Conservation (phyloP, 1,140 invertebrate species). For the Drosophila hydei region DNA sequence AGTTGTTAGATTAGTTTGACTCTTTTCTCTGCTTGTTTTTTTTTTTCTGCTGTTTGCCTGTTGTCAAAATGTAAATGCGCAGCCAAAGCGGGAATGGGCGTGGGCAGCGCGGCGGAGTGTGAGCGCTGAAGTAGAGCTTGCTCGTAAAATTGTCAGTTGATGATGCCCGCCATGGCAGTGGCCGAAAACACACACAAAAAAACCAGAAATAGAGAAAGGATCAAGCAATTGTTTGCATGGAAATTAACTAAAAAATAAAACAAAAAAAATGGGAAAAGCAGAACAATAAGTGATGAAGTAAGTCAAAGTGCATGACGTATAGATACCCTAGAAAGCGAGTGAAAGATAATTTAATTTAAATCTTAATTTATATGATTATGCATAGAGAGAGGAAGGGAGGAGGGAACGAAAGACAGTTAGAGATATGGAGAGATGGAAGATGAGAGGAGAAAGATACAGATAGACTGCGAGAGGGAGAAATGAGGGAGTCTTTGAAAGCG, state of each 20-base stretch:
- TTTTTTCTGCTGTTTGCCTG: slow-evolving; percentile 35
- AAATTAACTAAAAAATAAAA: slow-evolving; percentile 57
- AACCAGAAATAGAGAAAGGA: not conserved
- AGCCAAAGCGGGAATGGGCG: slow-evolving; percentile 16
- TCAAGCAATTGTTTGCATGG: slow-evolving; percentile 70
- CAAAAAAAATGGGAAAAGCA: not conserved
- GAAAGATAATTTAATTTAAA: too few species aligned
- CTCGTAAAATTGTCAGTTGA: slow-evolving; percentile 70
- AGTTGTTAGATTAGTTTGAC: slow-evolving; percentile 82
- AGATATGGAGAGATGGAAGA: too few species aligned
- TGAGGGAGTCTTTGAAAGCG: too few species aligned
- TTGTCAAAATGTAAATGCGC: slow-evolving; percentile 76
- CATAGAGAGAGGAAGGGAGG: too few species aligned
- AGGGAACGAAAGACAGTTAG: too few species aligned
- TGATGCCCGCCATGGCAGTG: slow-evolving; percentile 46
- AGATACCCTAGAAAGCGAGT: not conserved
- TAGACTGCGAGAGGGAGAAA: not conserved
- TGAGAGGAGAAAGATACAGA: not conserved
- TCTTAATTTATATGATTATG: too few species aligned
- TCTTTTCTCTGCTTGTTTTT: slow-evolving; percentile 55
- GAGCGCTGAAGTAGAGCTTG: not conserved
- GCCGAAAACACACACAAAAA: not conserved
- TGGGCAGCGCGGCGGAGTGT: not conserved
- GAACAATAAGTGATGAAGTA: not conserved
- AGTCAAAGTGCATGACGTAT: not conserved